A percentile compares a stretch with the other conserved stretches of the same genome.
These are phyloP conservation scores for Gymnopithys bicolor DNA, from an alignment of 2,797 vertebrate species.

Conservation along the genomic window DNA sequence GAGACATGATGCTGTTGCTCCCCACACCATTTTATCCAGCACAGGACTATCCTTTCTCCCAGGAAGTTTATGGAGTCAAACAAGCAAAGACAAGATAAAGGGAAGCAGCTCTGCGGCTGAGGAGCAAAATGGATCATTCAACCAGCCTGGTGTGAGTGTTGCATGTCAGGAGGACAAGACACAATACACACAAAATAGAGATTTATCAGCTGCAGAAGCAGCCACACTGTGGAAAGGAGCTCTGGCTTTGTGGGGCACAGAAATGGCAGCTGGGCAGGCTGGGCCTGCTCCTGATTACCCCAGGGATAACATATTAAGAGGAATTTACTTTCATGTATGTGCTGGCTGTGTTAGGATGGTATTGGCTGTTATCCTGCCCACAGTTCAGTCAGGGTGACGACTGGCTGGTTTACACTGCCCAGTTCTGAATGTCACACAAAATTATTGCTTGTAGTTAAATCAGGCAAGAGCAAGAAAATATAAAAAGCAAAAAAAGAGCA, in stretches of 20 bases:
- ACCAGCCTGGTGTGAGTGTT: background rate
- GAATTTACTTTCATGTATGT: background rate
- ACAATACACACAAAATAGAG: background rate
- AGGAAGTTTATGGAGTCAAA: background rate
- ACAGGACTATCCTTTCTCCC: background rate
- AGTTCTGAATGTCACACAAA: background rate
- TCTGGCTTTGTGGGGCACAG: background rate
- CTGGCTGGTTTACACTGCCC: background rate
- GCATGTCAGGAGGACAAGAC: background rate
- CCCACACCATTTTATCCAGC: accelerated
- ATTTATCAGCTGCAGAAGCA: background rate
- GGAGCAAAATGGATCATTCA: background rate
- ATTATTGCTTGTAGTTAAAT: background rate
- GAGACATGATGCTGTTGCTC: background rate
- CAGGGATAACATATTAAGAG: background rate
- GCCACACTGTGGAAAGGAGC: background rate
- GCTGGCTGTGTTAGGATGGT: background rate
- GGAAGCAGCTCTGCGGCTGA: background rate
- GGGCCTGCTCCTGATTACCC: background rate
- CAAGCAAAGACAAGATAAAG: background rate
- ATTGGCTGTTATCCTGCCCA: background rate
- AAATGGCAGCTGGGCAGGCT: background rate
- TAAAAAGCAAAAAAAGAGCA: background rate
- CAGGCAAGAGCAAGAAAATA: background rate
- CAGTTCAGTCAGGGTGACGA: background rate